Evolutionary conservation across 2,888 invertebrate genomes (phyloP).

Genomic region (Microplitis manilae): DNA sequence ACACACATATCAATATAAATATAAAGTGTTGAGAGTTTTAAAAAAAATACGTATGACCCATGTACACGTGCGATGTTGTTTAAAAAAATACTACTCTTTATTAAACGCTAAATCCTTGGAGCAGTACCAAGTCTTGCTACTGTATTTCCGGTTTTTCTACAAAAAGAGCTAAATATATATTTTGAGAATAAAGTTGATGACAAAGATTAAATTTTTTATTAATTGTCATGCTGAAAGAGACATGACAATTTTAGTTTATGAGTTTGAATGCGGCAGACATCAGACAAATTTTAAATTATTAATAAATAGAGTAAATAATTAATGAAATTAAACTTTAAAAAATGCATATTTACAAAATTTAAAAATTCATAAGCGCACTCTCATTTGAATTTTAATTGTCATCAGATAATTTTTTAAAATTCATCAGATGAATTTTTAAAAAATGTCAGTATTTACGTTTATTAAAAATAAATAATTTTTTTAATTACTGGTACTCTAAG

Average conservation of each 20-base stretch:
- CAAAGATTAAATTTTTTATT: constrained; percentile 13
- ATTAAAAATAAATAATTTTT: no score
- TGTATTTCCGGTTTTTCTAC: constrained; percentile 26
- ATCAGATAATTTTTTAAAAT: no score
- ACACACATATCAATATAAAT: background rate
- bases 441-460: no score
- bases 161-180: background rate
- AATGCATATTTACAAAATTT: no score
- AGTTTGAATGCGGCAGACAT: no score
- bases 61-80: background rate
- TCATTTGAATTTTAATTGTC: no score
- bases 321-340: no score
- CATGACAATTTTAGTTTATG: no score
- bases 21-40: background rate
- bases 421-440: no score
- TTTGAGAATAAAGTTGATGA: constrained; percentile 11
- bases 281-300: no score
- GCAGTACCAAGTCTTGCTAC: constrained; percentile 26
- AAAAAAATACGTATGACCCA: constrained; percentile 4
- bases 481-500: background rate
- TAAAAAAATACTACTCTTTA: background rate
- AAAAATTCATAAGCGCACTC: no score
- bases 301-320: no score
- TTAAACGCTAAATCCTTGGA: constrained; percentile 25
- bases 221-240: background rate